Conservation (phyloP, 23 tunicate genomes). For the Oikopleura dioica region DNA sequence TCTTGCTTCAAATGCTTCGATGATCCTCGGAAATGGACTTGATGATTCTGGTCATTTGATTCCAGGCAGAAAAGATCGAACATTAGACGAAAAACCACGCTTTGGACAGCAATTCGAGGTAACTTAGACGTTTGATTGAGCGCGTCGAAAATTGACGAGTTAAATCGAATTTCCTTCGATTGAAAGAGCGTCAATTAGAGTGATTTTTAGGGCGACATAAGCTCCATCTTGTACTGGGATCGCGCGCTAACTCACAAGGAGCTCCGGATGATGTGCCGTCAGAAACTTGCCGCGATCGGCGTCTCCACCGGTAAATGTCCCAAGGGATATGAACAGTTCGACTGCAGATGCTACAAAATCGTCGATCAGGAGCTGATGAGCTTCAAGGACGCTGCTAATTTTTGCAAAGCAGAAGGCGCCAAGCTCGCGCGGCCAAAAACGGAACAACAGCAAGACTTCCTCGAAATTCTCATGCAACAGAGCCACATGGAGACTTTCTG, state of each 20-base stretch:
- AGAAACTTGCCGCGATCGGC: neutral
- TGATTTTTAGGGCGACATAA: constrained; percentile 48
- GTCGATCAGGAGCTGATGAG: constrained; percentile 22
- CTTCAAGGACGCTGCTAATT: constrained; percentile 17
- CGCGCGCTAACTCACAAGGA: constrained; percentile 25
- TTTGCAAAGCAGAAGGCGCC: constrained; percentile 22
- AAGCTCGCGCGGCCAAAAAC: constrained; percentile 43
- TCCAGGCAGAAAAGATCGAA: constrained; percentile 22
- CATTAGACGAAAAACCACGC: constrained; percentile 21
- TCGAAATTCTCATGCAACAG: constrained; percentile 53
- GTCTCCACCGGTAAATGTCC: constrained; percentile 19
- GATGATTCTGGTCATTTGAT: constrained; percentile 26
- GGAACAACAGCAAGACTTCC: constrained; percentile 29
- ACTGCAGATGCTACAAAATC: constrained; percentile 34
- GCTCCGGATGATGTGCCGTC: constrained; percentile 22
- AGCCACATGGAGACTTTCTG: constrained; percentile 27
- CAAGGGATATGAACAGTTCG: constrained; percentile 29
- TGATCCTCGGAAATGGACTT: neutral
- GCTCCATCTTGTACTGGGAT: constrained; percentile 26
- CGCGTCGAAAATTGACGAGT: too few relatives aligned
- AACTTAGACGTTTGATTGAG: too few relatives aligned
- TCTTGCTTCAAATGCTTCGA: neutral
- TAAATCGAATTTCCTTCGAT: too few relatives aligned
- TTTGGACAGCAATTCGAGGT: constrained; percentile 31
- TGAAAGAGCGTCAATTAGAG: too few relatives aligned